Base-by-base conservation (phyloP, 2,113 vertebrate genomes). In the Anseranas semipalmata region DNA sequence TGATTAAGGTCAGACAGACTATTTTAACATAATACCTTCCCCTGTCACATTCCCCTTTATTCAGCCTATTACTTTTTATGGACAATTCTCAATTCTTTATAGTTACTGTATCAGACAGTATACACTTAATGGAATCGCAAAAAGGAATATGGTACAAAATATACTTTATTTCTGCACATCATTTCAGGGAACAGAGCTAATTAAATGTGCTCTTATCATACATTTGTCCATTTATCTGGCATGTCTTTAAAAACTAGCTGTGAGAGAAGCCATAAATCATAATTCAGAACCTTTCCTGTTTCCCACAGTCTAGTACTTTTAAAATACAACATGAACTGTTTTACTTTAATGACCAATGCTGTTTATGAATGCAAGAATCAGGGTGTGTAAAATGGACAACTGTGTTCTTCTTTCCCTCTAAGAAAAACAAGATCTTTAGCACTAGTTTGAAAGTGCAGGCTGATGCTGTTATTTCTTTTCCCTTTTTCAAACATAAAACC, bases 61-160 rank as follows among this genome's bases (percentile, higher is more conserved):
- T 87, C 94, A 95, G 78, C 59, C 93, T 93, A 93, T 97, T 96
- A 95, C 67, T 87, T 95, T 97, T 95, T 94, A 96, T 93, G 84
- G 70, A 96, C 77, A 92, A 85, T 95, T 93, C 84, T 82, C 77
- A 87, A 35, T 95, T 92, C 76, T 94, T 96, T 96, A 95, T 80
- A 73, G 94, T 92, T 85, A 89, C 77, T 82, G 58, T 93, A 91
- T 95, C 62, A 91, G 89, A 89, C 81, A 94, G 63, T 93, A 85
- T 89, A 72, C 50, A 81, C 84, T 91, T 93, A 95, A 96, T 82
- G 71, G 66, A 91, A 87, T 70, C 11, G 1, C 91, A 91, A 87
- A 95, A 82, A 89, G 76, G 89, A 93, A 92, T 91, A 92, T 39
- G 74, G 63, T 93, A 85, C 80, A 95, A 95, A 91, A 87, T 89